Conservation (phyloP, 2,797 vertebrate genomes). For the Falco peregrinus region DNA sequence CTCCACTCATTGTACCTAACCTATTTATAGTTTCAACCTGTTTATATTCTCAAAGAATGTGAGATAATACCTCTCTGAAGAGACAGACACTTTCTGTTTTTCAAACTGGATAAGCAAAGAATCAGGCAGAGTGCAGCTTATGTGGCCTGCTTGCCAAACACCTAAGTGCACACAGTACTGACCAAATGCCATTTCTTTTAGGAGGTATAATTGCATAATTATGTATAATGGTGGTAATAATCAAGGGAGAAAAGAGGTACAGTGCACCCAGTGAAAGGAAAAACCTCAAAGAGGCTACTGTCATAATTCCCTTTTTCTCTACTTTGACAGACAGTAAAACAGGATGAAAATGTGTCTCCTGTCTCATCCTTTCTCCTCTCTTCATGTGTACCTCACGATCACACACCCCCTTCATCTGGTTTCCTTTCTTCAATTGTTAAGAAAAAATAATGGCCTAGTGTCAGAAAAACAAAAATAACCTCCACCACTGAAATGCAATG, state of each 20-base stretch:
- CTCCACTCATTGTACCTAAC: not conserved
- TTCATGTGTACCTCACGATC: not conserved
- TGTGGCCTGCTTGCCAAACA: not conserved
- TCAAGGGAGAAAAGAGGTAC: not conserved
- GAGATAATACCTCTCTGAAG: not conserved
- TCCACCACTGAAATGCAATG: not conserved
- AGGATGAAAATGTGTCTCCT: not conserved
- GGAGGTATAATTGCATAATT: conserved; percentile 51
- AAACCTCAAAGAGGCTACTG: conserved; percentile 9
- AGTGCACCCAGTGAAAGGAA: not conserved
- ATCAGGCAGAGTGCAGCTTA: not conserved
- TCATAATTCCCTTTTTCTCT: conserved; percentile 27
- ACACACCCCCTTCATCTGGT: not conserved
- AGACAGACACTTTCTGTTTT: not conserved
- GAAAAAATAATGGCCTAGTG: conserved; percentile 13
- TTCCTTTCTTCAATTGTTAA: not conserved
- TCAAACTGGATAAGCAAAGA: not conserved
- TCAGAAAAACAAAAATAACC: conserved; percentile 35
- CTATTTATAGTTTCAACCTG: conserved; percentile 11
- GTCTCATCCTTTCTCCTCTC: not conserved
- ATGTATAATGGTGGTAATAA: conserved; percentile 22
- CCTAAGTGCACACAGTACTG: not conserved
- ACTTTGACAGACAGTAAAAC: not conserved
- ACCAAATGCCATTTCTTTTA: not conserved
- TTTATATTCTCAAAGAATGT: not conserved